Evolutionary conservation across 30 jellyfish, hydroid and myxozoan genomes (phyloP), one percentile per base, ranked within the genome.

Genomic region (Turritopsis rubra): DNA sequence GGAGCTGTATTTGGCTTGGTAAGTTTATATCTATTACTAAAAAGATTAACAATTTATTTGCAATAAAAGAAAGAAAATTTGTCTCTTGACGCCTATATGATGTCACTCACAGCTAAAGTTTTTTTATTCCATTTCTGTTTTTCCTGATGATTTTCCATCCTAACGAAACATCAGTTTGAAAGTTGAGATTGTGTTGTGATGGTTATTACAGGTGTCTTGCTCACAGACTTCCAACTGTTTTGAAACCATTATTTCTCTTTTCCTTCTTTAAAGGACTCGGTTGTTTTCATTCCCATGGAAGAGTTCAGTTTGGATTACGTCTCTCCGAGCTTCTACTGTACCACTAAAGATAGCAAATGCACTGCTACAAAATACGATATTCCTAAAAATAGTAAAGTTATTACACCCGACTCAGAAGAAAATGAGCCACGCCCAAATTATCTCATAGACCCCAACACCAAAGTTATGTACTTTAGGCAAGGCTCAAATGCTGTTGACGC

Each of bases 381-480:
- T 28, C 97, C 97, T 28, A 86, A 84, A 68, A 81, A 84, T 71
- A 80, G 92, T 18, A 65, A 75, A 8, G 65, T 84, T 65, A 81
- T 91, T 21, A 79, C 65, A 52, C 91, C 95, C 1, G 83, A 76
- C 19, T 29, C 88, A 22, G 72, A 72, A 18, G 72, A 18, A n/a
- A 90, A 91, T n/a, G 91, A 79, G 24, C 96, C 97, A 0, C 80
- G 83, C 9, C 97, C 97, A 7, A 89, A 90, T 68, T 83, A 91
- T 85, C 89, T 88, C 30, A 41, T 91, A 16, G 96, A 91, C 71
- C 97, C 97, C 29, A 84, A 79, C 52, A 68, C 74, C 18, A 74
- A 73, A 24, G 79, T 91, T 72, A 82, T 24, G 52, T 91, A 91
- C 83, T 29, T 90, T 75, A 86, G 87, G 8, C 53, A 77, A 22